Percentiles rank a stretch among this genome's conserved stretches.
These are phyloP conservation scores for Hetaerina americana DNA, from an alignment of 1,140 invertebrate genomes.

Conservation along the genomic window DNA sequence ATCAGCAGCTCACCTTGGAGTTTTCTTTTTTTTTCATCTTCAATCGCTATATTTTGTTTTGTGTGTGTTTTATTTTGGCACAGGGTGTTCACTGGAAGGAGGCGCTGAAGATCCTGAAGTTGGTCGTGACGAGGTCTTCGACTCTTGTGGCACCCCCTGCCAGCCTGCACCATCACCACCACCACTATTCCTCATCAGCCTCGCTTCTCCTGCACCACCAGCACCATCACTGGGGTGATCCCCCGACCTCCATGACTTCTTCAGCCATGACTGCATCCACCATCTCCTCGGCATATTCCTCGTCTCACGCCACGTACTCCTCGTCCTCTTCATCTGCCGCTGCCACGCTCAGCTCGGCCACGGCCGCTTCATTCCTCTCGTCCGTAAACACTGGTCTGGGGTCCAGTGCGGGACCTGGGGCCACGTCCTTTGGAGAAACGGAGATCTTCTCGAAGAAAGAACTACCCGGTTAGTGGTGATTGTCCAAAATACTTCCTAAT, in stretches of 20 bases:
- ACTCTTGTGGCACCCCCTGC: constrained; percentile 54
- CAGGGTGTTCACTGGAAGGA: constrained; percentile 88
- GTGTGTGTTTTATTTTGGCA: not conserved
- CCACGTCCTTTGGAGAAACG: constrained; percentile 53
- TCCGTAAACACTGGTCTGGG: not conserved
- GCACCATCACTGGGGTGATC: not conserved
- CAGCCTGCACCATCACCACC: constrained; percentile 41
- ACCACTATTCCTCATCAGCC: constrained; percentile 38
- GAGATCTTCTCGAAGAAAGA: constrained; percentile 68
- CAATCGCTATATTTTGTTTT: too few species aligned
- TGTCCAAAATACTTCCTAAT: constrained; percentile 6
- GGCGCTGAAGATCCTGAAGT: constrained; percentile 88
- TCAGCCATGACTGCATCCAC: constrained; percentile 17
- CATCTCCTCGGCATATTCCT: constrained; percentile 9
- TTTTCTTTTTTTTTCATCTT: too few species aligned
- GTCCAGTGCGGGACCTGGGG: constrained; percentile 8
- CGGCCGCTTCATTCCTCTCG: not conserved
- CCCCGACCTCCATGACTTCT: not conserved
- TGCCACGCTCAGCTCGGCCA: not conserved
- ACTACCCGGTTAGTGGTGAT: constrained; percentile 47
- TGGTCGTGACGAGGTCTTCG: constrained; percentile 90
- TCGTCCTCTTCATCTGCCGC: constrained; percentile 15
- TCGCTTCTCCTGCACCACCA: constrained; percentile 21
- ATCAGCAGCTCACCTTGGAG: too few species aligned
- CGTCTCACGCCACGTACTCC: constrained; percentile 14